Conservation (phyloP, 2,888 invertebrate species). For the Dichetophora obliterata region DNA sequence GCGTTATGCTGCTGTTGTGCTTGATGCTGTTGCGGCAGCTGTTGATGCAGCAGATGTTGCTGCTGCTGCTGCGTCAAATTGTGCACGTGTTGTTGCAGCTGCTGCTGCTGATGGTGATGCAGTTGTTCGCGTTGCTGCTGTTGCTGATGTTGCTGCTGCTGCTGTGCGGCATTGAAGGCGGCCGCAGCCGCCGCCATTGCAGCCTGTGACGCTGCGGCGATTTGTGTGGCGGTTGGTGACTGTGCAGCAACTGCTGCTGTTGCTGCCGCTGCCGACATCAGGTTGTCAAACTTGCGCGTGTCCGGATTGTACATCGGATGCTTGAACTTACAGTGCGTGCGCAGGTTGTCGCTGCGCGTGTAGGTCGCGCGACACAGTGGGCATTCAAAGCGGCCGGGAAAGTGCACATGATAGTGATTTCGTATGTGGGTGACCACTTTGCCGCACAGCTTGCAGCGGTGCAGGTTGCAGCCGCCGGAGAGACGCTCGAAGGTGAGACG, state of each 20-base stretch:
- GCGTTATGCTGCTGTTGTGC: constrained; percentile 62
- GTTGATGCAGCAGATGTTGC: constrained; percentile 52
- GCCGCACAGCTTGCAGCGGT: constrained; percentile 94
- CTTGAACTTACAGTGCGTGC: constrained; percentile 93
- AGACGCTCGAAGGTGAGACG: constrained; percentile 94
- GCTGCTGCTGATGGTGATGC: constrained; percentile 57
- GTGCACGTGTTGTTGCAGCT: constrained; percentile 56
- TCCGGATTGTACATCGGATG: constrained; percentile 89
- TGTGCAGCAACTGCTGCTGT: constrained; percentile 71
- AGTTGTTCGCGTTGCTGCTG: constrained; percentile 61
- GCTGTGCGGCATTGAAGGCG: constrained; percentile 64
- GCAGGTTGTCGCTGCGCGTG: constrained; percentile 92
- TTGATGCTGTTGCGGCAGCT: constrained; percentile 52
- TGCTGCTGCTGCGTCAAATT: constrained; percentile 56
- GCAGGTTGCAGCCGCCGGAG: constrained; percentile 92
- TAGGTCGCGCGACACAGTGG: constrained; percentile 91
- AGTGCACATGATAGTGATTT: constrained; percentile 95
- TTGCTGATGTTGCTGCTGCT: constrained; percentile 58
- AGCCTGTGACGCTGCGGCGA: constrained; percentile 71
- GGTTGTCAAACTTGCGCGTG: constrained; percentile 87
- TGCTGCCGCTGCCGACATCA: constrained; percentile 73
- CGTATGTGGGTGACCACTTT: constrained; percentile 95
- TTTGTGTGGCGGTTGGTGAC: constrained; percentile 73
- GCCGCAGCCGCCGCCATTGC: constrained; percentile 70
- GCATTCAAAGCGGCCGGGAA: constrained; percentile 92